Conservation (phyloP, 1,140 invertebrate species). For the Dendrolimus kikuchii region DNA sequence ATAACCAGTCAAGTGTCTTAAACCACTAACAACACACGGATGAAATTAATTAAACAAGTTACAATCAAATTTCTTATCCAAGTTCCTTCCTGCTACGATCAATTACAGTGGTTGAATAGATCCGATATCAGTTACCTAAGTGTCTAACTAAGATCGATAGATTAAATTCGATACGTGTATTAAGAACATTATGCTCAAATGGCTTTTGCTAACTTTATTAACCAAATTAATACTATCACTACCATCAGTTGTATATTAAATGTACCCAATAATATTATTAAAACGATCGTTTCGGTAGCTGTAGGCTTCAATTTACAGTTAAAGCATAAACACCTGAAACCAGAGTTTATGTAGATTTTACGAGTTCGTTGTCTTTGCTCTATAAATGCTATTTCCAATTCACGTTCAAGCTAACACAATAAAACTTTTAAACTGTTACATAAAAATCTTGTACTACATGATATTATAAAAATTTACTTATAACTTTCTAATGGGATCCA, state of each 20-base stretch:
- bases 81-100: conserved; percentile 29
- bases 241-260: no score
- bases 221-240: no score
- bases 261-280: no score
- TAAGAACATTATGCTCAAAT: no score
- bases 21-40: conserved; percentile 17
- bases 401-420: conserved; percentile 25
- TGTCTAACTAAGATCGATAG: no score
- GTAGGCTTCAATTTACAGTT: background rate
- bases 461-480: no score
- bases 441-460: conserved; percentile 6
- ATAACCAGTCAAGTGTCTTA: conserved; percentile 12
- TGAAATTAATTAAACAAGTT: conserved; percentile 24
- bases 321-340: conserved; percentile 2
- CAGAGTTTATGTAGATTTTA: conserved; percentile 46
- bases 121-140: no score
- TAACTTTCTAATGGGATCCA: no score
- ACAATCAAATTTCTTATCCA: conserved; percentile 23
- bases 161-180: no score
- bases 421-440: conserved; percentile 35
- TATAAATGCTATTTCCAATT: conserved; percentile 47
- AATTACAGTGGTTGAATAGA: conserved; percentile 4
- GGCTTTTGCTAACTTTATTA: no score
- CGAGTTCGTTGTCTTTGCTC: conserved; percentile 62
- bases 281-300: background rate